Conservation (phyloP, 2,113 vertebrate genomes). For the Phalacrocorax pelagicus region DNA sequence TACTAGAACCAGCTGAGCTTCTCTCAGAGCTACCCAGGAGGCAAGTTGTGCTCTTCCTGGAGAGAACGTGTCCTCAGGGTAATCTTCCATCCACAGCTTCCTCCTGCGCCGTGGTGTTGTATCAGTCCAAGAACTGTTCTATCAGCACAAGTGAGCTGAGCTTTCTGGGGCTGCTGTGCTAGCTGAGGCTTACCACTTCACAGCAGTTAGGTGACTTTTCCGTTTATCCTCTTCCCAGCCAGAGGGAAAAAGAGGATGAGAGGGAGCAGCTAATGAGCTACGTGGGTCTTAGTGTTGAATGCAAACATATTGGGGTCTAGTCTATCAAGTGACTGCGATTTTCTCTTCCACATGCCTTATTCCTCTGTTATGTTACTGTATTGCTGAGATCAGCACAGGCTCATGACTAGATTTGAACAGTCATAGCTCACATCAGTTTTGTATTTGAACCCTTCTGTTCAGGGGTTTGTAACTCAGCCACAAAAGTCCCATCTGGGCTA, state of each 20-base stretch:
- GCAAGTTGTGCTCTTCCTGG: background rate
- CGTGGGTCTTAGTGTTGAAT: background rate
- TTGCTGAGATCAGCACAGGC: background rate
- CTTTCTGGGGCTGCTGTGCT: background rate
- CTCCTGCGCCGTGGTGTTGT: background rate
- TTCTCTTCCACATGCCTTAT: background rate
- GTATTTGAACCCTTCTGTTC: constrained; percentile 65
- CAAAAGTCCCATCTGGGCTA: background rate
- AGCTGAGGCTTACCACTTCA: background rate
- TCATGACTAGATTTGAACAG: background rate
- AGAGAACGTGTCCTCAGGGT: background rate
- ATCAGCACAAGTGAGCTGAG: background rate
- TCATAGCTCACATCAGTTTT: constrained; percentile 35
- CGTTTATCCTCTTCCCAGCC: background rate
- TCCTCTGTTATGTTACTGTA: background rate
- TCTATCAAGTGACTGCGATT: background rate
- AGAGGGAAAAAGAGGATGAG: background rate
- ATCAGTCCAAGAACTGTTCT: background rate
- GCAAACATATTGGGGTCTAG: background rate
- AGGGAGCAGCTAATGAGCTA: background rate
- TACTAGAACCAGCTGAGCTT: background rate
- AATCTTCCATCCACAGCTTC: background rate
- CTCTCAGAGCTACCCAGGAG: background rate
- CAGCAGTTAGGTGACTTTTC: background rate
- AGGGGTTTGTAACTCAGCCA: constrained; percentile 70